phyloP scores from a whole-genome alignment of 2,888 invertebrate genomes.

The Eupithecia dodoneata region DNA sequence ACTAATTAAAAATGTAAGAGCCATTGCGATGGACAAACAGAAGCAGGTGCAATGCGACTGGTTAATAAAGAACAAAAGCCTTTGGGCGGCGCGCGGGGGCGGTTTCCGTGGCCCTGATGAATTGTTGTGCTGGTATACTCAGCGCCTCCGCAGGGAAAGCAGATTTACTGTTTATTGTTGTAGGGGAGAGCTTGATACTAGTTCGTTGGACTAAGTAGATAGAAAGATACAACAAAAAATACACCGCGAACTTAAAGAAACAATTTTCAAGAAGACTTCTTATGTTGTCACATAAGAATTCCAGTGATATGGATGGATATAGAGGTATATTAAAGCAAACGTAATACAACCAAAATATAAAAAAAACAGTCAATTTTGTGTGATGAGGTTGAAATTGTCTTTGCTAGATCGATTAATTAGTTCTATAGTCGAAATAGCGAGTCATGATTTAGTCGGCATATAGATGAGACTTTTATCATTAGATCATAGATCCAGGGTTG shows the following conservation, averaged over 20 bases:
- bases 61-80: constrained; percentile 41
- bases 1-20: constrained; percentile 35
- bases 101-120: constrained; percentile 46
- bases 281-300: background rate
- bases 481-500: too few species aligned
- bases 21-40: constrained; percentile 36
- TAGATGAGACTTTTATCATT: too few species aligned
- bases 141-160: constrained; percentile 15
- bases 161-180: constrained; percentile 3
- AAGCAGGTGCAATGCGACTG: constrained; percentile 41
- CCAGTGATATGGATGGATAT: too few species aligned
- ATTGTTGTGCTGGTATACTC: constrained; percentile 32
- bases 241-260: background rate
- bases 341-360: background rate
- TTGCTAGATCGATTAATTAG: too few species aligned
- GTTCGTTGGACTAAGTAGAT: background rate
- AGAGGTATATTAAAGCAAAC: too few species aligned
- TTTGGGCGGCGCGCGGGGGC: constrained; percentile 30
- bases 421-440: too few species aligned
- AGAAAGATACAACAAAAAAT: background rate
- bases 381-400: background rate
- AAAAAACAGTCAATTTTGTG: too few species aligned
- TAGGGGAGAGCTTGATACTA: background rate
- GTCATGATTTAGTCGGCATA: too few species aligned
- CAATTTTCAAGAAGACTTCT: background rate